phyloP scores from a whole-genome alignment of 2,113 vertebrate species.

The Hemiprocne comata region DNA sequence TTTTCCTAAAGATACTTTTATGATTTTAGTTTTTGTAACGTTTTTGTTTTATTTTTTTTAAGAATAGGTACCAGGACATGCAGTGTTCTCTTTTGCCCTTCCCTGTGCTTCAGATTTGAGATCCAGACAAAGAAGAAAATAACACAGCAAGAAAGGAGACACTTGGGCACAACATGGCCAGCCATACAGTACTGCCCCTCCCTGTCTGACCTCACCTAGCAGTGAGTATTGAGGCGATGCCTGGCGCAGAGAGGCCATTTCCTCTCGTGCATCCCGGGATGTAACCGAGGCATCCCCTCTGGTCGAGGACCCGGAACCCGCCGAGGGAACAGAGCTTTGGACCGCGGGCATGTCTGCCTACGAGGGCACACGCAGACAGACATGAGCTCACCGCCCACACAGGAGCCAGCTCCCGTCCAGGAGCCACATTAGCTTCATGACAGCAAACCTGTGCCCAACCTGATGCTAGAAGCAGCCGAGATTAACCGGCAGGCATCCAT shows the following conservation, averaged over 20 bases:
- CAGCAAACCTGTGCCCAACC: neutral
- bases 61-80: neutral
- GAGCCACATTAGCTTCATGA: neutral
- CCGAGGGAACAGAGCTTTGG: constrained; percentile 3
- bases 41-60: neutral
- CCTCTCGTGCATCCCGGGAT: accelerated
- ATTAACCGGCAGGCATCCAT: neutral
- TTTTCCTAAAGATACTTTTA: neutral
- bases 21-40: neutral
- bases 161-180: neutral
- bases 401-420: constrained; percentile 12
- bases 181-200: neutral
- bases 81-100: neutral
- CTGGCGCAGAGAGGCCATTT: neutral
- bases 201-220: neutral
- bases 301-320: neutral
- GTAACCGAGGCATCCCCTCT: neutral
- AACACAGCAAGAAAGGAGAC: neutral
- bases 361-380: neutral
- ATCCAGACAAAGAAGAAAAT: neutral
- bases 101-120: neutral
- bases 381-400: constrained; percentile 42
- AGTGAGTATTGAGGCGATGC: neutral
- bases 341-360: neutral
- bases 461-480: neutral